Conservation (phyloP, 2,888 invertebrate genomes). For the Drosophila kuntzei region DNA sequence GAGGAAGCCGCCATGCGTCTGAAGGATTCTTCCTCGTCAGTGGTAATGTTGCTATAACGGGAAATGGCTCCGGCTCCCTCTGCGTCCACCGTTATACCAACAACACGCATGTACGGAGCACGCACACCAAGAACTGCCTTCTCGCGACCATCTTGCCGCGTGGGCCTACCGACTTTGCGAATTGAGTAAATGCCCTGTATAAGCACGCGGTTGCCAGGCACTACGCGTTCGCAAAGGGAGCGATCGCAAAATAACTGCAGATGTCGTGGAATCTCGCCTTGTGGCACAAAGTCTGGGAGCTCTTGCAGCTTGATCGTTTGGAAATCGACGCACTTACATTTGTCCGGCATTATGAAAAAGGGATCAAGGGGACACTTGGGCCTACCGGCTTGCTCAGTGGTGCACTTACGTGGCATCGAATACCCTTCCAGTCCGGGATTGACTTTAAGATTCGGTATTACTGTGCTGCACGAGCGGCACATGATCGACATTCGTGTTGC, state of each 20-base stretch:
- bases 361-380: slow-evolving; percentile 98
- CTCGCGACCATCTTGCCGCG: slow-evolving; percentile 90
- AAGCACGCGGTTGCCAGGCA: slow-evolving; percentile 97
- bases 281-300: slow-evolving; percentile 94
- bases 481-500: slow-evolving; percentile 98
- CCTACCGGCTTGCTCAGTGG: slow-evolving; percentile 96
- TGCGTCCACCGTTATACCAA: slow-evolving; percentile 95
- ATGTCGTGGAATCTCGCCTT: slow-evolving; percentile 99
- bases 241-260: slow-evolving; percentile 97
- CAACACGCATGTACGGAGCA: slow-evolving; percentile 96
- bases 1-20: slow-evolving; percentile 92
- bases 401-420: slow-evolving; percentile 96
- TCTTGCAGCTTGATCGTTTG: slow-evolving; percentile 99
- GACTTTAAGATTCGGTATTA: slow-evolving; percentile 94
- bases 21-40: slow-evolving; percentile 89
- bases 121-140: slow-evolving; percentile 95
- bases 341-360: slow-evolving; percentile 98
- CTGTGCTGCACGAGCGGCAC: slow-evolving; percentile 96
- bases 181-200: slow-evolving; percentile 98
- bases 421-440: slow-evolving; percentile 99
- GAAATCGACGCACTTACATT: slow-evolving; percentile 98
- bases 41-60: slow-evolving; percentile 86
- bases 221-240: slow-evolving; percentile 95
- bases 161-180: slow-evolving; percentile 90
- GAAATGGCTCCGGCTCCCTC: slow-evolving; percentile 90